Base-by-base conservation (phyloP, 2,113 vertebrate genomes). In the Tautogolabrus adspersus region DNA sequence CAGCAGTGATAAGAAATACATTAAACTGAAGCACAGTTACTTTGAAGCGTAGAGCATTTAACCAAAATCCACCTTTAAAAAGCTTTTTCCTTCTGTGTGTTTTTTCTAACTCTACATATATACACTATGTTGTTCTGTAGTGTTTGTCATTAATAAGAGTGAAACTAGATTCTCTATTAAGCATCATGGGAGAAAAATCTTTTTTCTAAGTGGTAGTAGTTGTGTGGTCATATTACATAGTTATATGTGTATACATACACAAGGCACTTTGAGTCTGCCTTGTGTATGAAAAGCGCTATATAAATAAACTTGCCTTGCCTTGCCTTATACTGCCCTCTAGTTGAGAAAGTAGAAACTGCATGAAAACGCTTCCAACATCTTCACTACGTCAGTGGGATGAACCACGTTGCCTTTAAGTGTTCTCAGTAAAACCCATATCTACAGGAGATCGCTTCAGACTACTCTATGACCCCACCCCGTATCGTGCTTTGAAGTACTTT, bases 251-350 rank as follows among this genome's bases (percentile, higher is more conserved):
- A n/a, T n/a, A n/a, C n/a, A n/a, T n/a, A n/a, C n/a, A n/a, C n/a
- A n/a, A n/a, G n/a, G n/a, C n/a, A n/a, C n/a, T n/a, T n/a, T n/a
- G n/a, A n/a, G n/a, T n/a, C n/a, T n/a, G n/a, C n/a, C n/a, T n/a
- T n/a, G n/a, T n/a, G n/a, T n/a, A n/a, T n/a, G n/a, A n/a, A n/a
- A n/a, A n/a, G n/a, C n/a, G n/a, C n/a, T n/a, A n/a, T n/a, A n/a
- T n/a, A n/a, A n/a, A n/a, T n/a, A n/a, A n/a, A n/a, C n/a, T n/a
- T n/a, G n/a, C n/a, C n/a, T n/a, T n/a, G n/a, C n/a, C n/a, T n/a
- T n/a, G n/a, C n/a, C n/a, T n/a, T n/a, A n/a, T 10, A 18, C 10
- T 40, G 77, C 49, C 72, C 22, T 75, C 86, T 75, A 56, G 52
- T 49, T 10, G 55, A 40, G 3, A 63, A 55, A 2, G 0, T 52